A percentile compares a stretch with the other conserved stretches of the same genome.
phyloP scores from a whole-genome alignment of 2,888 invertebrate genomes.

The Notodonta dromedarius region DNA sequence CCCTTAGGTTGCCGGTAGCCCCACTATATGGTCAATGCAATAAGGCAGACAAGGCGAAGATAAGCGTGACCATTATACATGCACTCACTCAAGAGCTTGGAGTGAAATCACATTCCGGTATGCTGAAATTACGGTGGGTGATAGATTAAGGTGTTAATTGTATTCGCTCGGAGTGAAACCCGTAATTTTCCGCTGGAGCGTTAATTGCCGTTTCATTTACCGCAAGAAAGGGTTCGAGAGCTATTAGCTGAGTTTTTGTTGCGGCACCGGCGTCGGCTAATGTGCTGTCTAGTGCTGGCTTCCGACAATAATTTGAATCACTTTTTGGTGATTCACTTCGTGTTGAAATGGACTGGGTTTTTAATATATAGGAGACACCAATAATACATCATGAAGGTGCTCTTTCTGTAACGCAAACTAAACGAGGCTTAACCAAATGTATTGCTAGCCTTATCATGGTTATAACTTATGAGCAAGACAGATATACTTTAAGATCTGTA shows the following conservation, averaged over 20 bases:
- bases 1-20: too few relatives aligned
- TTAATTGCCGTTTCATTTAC: slow-evolving; percentile 40
- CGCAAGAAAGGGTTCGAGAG: slow-evolving; percentile 41
- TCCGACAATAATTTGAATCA: slow-evolving; percentile 36
- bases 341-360: slow-evolving; percentile 6
- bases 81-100: not conserved
- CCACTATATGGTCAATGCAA: too few relatives aligned
- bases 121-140: slow-evolving; percentile 26
- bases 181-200: slow-evolving; percentile 29
- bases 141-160: slow-evolving; percentile 28
- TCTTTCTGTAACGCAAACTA: too few relatives aligned
- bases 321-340: slow-evolving; percentile 34
- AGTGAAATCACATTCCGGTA: slow-evolving; percentile 22
- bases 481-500: too few relatives aligned
- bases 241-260: slow-evolving; percentile 41
- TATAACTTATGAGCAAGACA: too few relatives aligned
- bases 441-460: too few relatives aligned
- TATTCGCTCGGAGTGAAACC: slow-evolving; percentile 31
- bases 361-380: too few relatives aligned
- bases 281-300: slow-evolving; percentile 27
- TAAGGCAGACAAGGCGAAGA: too few relatives aligned
- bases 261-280: slow-evolving; percentile 30
- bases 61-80: not conserved
- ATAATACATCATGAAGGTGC: too few relatives aligned
- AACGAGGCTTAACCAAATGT: too few relatives aligned